These are phyloP conservation scores for Porites rus DNA, from an alignment of 92 coral and sea anemone genomes.

Conservation along the genomic window DNA sequence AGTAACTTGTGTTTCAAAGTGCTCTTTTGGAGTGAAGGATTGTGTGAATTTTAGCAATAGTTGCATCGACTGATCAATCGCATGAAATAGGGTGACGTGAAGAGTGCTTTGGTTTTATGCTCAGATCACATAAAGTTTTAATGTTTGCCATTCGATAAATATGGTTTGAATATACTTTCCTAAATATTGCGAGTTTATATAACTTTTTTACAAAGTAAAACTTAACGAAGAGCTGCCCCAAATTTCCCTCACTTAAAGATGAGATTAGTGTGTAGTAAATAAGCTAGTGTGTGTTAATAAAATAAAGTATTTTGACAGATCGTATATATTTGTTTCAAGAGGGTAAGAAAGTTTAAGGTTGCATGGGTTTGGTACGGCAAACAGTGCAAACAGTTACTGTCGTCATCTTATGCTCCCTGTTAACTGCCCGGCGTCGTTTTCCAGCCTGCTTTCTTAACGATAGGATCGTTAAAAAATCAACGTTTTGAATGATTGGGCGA, in stretches of 20 bases:
- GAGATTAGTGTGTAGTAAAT: neutral
- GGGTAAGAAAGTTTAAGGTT: neutral
- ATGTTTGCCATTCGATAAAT: neutral
- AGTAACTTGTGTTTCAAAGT: neutral
- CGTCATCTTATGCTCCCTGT: no score
- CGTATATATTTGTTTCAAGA: neutral
- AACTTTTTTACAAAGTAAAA: neutral
- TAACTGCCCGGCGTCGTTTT: no score
- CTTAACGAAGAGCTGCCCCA: neutral
- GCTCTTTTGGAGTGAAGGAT: neutral
- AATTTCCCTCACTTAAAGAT: neutral
- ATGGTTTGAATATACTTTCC: neutral
- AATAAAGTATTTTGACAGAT: constrained; percentile 5
- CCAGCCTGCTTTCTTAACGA: no score
- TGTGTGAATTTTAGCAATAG: neutral
- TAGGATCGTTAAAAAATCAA: no score
- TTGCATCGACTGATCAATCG: neutral
- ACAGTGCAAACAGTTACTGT: neutral
- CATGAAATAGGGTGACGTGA: neutral
- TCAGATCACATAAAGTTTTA: no score
- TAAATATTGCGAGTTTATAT: neutral
- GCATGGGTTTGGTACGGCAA: neutral
- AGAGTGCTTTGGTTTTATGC: no score
- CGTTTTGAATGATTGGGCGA: no score
- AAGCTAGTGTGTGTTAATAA: neutral